A percentile compares a stretch with the other conserved stretches of the same genome.
phyloP scores from a whole-genome alignment of 2,888 invertebrate species.

The Dexiosoma caninum region DNA sequence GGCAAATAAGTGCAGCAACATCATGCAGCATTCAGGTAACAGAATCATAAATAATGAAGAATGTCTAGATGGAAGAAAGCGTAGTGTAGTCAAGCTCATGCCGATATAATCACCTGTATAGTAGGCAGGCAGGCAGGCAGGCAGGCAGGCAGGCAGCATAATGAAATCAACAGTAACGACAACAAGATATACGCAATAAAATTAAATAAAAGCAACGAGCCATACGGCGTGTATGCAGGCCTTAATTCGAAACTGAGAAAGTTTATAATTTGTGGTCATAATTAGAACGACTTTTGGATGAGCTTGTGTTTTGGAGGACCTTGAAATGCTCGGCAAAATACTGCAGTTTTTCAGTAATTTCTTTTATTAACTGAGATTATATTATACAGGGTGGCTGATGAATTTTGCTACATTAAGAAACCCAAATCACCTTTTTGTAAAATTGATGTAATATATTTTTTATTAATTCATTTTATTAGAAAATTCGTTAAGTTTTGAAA shows the following conservation, averaged over 20 bases:
- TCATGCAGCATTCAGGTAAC: neutral
- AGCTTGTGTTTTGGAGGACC: neutral
- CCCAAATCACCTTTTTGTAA: no score
- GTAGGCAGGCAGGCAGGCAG: neutral
- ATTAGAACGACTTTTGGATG: constrained; percentile 5
- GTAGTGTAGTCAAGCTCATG: constrained; percentile 15
- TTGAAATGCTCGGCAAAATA: no score
- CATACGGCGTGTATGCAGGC: neutral
- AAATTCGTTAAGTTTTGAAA: no score
- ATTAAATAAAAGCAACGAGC: neutral
- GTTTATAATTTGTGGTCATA: neutral
- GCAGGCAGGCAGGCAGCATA: neutral
- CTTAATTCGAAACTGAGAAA: neutral
- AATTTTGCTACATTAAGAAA: no score
- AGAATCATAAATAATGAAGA: neutral
- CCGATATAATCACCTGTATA: constrained; percentile 32
- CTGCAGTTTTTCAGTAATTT: no score
- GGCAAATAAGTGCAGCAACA: constrained; percentile 42
- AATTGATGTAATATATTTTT: no score
- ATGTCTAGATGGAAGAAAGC: neutral
- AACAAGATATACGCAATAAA: neutral
- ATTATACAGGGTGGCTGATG: no score
- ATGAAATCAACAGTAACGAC: neutral
- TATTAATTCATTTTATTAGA: no score
- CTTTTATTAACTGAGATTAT: no score